phyloP scores from a whole-genome alignment of 2,888 invertebrate species.

The Drosophila anomalipes region DNA sequence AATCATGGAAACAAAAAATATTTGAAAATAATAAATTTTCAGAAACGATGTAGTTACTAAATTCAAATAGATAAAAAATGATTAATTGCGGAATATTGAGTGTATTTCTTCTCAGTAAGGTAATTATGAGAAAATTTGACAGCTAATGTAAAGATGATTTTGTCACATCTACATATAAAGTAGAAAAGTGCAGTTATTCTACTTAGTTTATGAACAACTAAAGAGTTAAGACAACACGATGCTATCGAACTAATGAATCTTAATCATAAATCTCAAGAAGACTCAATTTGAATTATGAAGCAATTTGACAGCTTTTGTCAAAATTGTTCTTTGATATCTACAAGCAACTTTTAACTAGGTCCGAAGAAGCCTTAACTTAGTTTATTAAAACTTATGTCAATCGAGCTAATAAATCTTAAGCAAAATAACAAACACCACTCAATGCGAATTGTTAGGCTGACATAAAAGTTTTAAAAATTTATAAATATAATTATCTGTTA shows the following conservation, averaged over 20 bases:
- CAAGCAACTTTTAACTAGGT: neutral
- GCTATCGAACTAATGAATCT: neutral
- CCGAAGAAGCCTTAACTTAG: neutral
- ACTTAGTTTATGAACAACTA: neutral
- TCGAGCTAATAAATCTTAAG: neutral
- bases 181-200: neutral
- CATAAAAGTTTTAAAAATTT: neutral
- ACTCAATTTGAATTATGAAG: neutral
- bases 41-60: neutral
- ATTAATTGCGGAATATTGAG: neutral
- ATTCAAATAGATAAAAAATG: slow-evolving; percentile 3
- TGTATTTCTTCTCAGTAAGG: neutral
- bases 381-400: neutral
- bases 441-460: neutral
- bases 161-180: too few relatives aligned
- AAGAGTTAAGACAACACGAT: neutral
- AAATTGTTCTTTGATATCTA: neutral
- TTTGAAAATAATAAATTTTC: neutral
- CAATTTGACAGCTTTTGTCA: neutral
- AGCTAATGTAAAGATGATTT: neutral
- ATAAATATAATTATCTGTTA: neutral
- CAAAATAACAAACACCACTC: neutral
- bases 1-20: neutral
- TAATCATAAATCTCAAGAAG: neutral
- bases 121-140: neutral